A percentile compares a stretch with the other conserved stretches of the same genome.
Conservation (phyloP, 1,140 invertebrate genomes). For the Lamellibrachia luymesi region DNA sequence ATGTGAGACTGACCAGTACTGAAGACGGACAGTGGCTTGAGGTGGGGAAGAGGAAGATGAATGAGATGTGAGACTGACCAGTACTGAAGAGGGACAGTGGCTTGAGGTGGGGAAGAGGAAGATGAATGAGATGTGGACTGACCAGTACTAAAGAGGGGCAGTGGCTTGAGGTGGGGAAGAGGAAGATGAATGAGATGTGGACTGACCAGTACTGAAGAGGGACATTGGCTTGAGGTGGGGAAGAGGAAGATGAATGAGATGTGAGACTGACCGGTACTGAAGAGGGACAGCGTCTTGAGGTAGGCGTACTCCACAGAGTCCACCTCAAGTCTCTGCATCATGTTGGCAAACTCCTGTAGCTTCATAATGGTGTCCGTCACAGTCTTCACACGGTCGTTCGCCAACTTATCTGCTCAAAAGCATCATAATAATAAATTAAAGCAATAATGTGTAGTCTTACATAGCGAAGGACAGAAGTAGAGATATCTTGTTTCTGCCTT, state of each 20-base stretch:
- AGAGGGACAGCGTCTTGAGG: slow-evolving; percentile 82
- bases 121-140: no score
- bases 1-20: no score
- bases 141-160: neutral
- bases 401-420: slow-evolving; percentile 25
- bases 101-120: no score
- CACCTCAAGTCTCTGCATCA: slow-evolving; percentile 73
- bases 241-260: neutral
- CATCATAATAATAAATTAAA: no score
- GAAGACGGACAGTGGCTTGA: no score
- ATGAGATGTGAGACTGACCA: no score
- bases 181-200: slow-evolving; percentile 1
- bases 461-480: no score
- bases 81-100: no score
- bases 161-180: neutral
- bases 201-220: neutral
- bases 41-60: no score
- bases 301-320: slow-evolving; percentile 85
- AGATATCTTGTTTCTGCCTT: no score
- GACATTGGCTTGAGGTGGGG: neutral
- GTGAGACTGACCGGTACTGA: slow-evolving; percentile 64
- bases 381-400: slow-evolving; percentile 65
- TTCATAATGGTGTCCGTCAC: slow-evolving; percentile 80
- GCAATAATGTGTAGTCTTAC: no score
- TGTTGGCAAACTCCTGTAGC: slow-evolving; percentile 78